Conservation (phyloP, 1,140 invertebrate genomes). For the Drosophila trapezifrons region DNA sequence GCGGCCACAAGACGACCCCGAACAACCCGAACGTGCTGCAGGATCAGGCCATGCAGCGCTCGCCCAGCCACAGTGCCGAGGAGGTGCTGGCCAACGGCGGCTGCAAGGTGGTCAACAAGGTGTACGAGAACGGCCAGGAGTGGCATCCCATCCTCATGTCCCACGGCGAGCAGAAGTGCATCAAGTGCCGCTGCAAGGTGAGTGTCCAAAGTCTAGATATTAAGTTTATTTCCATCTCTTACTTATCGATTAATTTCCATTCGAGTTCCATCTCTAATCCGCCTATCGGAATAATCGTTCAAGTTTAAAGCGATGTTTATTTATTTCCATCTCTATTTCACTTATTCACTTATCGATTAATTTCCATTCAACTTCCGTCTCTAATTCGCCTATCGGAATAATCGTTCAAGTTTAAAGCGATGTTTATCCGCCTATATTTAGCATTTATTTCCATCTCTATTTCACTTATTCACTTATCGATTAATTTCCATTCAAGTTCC, state of each 20-base stretch:
- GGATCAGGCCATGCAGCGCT: slow-evolving; percentile 84
- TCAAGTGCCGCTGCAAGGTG: slow-evolving; percentile 95
- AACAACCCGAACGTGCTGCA: slow-evolving; percentile 79
- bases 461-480: background rate
- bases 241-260: no score
- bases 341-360: background rate
- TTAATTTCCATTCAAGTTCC: no score
- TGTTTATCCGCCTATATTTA: no score
- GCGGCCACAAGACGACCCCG: slow-evolving; percentile 43
- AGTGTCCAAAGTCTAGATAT: slow-evolving; percentile 61
- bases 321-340: background rate
- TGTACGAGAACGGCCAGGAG: slow-evolving; percentile 91
- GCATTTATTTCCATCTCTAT: background rate
- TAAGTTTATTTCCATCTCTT: background rate
- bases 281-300: background rate
- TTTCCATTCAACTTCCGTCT: no score
- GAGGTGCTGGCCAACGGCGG: slow-evolving; percentile 91
- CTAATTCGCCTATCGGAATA: no score
- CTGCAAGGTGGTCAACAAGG: slow-evolving; percentile 89
- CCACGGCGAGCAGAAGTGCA: slow-evolving; percentile 93
- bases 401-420: background rate
- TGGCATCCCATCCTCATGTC: slow-evolving; percentile 93
- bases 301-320: background rate
- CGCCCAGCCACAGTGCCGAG: slow-evolving; percentile 85
- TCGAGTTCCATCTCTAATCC: background rate